Conservation (phyloP, 2,113 vertebrate species). For the Percopsis transmontana region DNA sequence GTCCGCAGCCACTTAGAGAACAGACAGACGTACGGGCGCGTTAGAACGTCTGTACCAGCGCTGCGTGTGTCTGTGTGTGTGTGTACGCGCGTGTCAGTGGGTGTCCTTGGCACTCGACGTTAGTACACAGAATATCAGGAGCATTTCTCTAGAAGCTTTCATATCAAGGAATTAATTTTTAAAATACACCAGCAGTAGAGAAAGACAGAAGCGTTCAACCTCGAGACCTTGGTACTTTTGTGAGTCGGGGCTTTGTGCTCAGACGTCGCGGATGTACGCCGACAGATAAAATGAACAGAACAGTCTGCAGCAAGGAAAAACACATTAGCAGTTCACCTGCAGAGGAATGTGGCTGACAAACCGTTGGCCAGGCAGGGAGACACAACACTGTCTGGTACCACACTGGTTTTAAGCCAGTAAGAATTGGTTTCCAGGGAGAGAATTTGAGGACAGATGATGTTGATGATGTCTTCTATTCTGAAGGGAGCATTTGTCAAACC, state of each 20-base stretch:
- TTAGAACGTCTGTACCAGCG: background rate
- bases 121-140: background rate
- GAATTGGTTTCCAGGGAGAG: background rate
- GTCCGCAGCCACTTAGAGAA: background rate
- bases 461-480: too few species aligned
- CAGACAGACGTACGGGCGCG: background rate
- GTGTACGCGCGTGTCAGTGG: background rate
- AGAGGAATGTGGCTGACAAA: background rate
- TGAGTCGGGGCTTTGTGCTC: background rate
- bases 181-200: background rate
- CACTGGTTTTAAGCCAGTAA: too few species aligned
- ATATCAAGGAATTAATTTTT: background rate
- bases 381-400: background rate
- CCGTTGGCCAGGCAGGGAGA: background rate
- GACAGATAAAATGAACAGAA: background rate
- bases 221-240: background rate
- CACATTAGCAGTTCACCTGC: background rate
- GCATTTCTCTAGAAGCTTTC: background rate
- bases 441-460: background rate
- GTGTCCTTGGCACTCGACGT: background rate
- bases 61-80: background rate
- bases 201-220: background rate
- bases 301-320: background rate
- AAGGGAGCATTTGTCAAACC: background rate
- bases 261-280: background rate